Base-by-base conservation (phyloP, 2,888 invertebrate genomes). In the Himalopsyche japonica region DNA sequence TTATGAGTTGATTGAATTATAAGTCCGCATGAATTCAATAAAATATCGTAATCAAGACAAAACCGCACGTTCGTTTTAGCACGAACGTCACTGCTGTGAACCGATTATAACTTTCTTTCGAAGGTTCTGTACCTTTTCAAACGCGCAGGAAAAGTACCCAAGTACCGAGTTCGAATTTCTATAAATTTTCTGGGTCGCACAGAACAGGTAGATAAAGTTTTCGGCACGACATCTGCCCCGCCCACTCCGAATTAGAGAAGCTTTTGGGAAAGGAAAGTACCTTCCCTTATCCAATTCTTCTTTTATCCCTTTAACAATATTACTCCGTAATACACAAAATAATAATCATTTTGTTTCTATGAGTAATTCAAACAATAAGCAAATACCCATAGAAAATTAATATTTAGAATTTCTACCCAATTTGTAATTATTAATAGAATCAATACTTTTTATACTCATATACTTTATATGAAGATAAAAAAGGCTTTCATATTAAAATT, bases 151-250 rank as follows among this genome's bases (percentile, higher is more conserved):
- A 84, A 81, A 84, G 81, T 57, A 57, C 57, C 57, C 24, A 84
- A 84, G 84, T 84, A 81, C 81, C 81, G 84, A 81, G 84, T 81
- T 84, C 84, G 84, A 84, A 84, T 84, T 84, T 84, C 84, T 81
- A 81, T 84, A 81, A 81, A 84, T 84, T 84, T 57, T 84, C 81
- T 84, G 79, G 84, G 84, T 84, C 84, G 79, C 77, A 20, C 57
- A 24, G 57, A 57, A 20, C 57, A 57, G 57, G 57, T 57, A 57
- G 57, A 24, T 57, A 57, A 57, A 57, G 57, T 57, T 57, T 79
- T 81, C 81, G 81, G 81, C 84, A 84, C 84, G 84, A 81, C 84
- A 84, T 84, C 84, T 81, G 84, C 81, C 84, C 80, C 57, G 57
- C 57, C 57, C 57, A 18, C 57, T n/a, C 8, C 57, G 57, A 57